Evolutionary conservation across 2,113 vertebrate genomes (phyloP).

Genomic region (Carassius carassius): DNA sequence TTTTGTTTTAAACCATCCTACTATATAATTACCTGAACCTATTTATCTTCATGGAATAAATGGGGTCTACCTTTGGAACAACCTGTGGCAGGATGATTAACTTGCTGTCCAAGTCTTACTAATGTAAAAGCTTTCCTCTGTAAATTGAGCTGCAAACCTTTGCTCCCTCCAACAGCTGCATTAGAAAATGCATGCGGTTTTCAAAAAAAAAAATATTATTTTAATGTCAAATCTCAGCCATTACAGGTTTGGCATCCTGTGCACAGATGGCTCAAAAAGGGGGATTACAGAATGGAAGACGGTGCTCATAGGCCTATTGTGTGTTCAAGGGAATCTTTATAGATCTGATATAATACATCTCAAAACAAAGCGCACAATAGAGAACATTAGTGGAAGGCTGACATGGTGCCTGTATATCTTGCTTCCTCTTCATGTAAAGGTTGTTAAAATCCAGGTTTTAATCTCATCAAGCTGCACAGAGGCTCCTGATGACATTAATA

Average conservation of each 20-base stretch:
- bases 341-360: neutral
- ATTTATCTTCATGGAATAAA: constrained; percentile 14
- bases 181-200: neutral
- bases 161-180: constrained; percentile 14
- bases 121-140: neutral
- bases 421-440: neutral
- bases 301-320: constrained; percentile 5
- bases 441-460: neutral
- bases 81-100: neutral
- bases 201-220: neutral
- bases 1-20: neutral
- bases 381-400: constrained; percentile 9
- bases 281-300: constrained; percentile 22
- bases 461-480: neutral
- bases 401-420: neutral
- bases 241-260: neutral
- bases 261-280: neutral
- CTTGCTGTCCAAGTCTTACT: neutral
- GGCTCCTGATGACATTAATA: neutral
- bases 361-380: neutral
- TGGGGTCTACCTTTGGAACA: neutral
- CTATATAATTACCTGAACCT: neutral
- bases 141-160: neutral
- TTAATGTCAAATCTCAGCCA: neutral
- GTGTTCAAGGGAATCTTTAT: neutral